Evolutionary conservation across 2,797 vertebrate species (phyloP).

Genomic region (Sebastes iracundus): DNA sequence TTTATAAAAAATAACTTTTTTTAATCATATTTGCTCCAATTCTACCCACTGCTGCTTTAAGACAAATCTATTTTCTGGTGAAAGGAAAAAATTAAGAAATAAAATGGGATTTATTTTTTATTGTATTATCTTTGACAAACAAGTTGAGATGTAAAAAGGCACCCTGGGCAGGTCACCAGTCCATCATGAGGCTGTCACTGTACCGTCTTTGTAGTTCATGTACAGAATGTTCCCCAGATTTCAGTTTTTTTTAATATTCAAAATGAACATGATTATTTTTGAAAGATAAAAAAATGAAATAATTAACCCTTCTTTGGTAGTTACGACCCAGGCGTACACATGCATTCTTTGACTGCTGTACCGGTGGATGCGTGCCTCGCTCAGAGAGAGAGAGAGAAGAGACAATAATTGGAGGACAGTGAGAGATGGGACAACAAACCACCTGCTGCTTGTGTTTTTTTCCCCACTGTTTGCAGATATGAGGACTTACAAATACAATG

Average conservation of each 20-base stretch:
- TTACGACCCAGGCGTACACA: neutral
- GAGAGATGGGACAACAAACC: conserved; percentile 44
- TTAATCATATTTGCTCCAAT: too few species aligned
- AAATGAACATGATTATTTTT: neutral
- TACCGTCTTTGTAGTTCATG: neutral
- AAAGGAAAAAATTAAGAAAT: neutral
- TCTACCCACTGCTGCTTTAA: too few species aligned
- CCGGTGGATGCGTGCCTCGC: conserved; percentile 48
- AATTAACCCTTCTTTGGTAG: neutral
- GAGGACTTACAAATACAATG: conserved; percentile 49
- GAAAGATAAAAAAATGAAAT: neutral
- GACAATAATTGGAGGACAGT: conserved; percentile 47
- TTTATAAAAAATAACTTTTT: too few species aligned
- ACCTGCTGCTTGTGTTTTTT: conserved; percentile 49
- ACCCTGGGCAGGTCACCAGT: neutral
- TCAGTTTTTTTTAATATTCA: neutral
- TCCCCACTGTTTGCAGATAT: conserved; percentile 13
- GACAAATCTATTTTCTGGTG: too few species aligned
- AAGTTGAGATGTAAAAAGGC: neutral
- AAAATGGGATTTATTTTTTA: neutral
- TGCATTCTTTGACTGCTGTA: conserved; percentile 19
- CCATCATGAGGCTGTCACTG: neutral
- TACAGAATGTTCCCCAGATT: neutral
- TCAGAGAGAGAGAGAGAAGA: conserved; percentile 14
- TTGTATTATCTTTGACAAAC: neutral